Conservation (phyloP, 2,797 vertebrate species). For the Vespertilio murinus region DNA sequence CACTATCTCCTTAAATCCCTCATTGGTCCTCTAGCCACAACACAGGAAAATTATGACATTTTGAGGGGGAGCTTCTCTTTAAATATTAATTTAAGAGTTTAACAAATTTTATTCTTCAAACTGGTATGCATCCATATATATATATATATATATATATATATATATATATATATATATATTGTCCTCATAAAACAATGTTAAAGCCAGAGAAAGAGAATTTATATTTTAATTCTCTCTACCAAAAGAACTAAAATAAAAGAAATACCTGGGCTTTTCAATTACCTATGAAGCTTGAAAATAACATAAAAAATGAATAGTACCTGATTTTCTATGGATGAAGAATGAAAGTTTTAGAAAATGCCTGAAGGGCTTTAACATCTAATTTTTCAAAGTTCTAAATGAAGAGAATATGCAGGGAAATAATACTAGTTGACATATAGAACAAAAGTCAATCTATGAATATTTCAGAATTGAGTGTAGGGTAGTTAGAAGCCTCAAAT, state of each 20-base stretch:
- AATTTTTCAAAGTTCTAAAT: constrained; percentile 47
- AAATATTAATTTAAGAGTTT: constrained; percentile 17
- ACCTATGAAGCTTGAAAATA: constrained; percentile 3
- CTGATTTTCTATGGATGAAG: constrained; percentile 39
- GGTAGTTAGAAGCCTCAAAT: constrained; percentile 32
- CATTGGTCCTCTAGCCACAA: background rate
- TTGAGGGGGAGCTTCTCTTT: background rate
- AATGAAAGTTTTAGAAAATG: background rate
- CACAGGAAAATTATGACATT: background rate
- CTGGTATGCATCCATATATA: background rate
- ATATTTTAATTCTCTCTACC: constrained; percentile 48
- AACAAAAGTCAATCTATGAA: constrained; percentile 16
- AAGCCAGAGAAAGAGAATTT: background rate
- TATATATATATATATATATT: constrained; percentile 24
- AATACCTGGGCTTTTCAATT: constrained; percentile 8
- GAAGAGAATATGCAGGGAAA: background rate
- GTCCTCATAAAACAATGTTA: constrained; percentile 27
- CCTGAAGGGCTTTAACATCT: background rate
- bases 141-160: background rate
- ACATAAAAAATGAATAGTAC: background rate
- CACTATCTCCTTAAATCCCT: background rate
- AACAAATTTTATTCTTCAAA: constrained; percentile 22
- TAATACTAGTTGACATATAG: background rate
- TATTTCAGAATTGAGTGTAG: constrained; percentile 14
- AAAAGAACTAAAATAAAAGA: constrained; percentile 15